Conservation (phyloP, 2,888 invertebrate species). For the Pristionchus entomophagus region DNA sequence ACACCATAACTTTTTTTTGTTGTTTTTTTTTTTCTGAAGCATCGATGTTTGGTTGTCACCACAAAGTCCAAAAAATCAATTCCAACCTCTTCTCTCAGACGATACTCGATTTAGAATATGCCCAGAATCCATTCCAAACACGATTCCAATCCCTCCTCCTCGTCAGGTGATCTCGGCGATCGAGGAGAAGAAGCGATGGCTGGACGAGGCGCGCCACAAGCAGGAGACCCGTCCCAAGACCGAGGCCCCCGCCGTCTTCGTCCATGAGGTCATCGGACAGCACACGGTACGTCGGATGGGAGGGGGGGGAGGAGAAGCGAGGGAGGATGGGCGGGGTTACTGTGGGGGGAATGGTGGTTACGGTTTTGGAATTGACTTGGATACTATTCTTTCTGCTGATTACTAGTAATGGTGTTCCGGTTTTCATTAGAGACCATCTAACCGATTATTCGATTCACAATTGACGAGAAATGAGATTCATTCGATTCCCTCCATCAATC, state of each 20-base stretch:
- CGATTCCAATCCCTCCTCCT: too few relatives aligned
- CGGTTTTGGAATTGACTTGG: not conserved
- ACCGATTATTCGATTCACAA: too few relatives aligned
- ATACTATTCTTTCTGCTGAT: too few relatives aligned
- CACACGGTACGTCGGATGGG: too few relatives aligned
- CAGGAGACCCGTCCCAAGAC: slow-evolving; percentile 76
- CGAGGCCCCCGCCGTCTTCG: slow-evolving; percentile 67
- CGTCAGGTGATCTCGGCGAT: slow-evolving; percentile 80
- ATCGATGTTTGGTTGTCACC: too few relatives aligned
- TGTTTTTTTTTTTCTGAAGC: too few relatives aligned
- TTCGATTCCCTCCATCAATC: too few relatives aligned
- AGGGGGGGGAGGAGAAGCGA: too few relatives aligned
- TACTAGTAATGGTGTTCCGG: too few relatives aligned
- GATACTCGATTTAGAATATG: not conserved
- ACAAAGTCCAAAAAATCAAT: not conserved
- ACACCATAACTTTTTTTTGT: too few relatives aligned
- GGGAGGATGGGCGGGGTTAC: not conserved
- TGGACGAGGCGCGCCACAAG: slow-evolving; percentile 85
- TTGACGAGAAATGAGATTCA: too few relatives aligned
- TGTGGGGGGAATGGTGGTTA: not conserved
- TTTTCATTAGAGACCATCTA: too few relatives aligned
- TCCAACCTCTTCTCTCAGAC: not conserved
- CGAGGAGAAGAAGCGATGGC: slow-evolving; percentile 86
- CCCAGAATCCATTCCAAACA: not conserved
- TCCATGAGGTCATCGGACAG: slow-evolving; percentile 85